Evolutionary conservation across 2,113 vertebrate species (phyloP), one percentile per base, ranked within the genome.

Genomic region (Alexandromys fortis): DNA sequence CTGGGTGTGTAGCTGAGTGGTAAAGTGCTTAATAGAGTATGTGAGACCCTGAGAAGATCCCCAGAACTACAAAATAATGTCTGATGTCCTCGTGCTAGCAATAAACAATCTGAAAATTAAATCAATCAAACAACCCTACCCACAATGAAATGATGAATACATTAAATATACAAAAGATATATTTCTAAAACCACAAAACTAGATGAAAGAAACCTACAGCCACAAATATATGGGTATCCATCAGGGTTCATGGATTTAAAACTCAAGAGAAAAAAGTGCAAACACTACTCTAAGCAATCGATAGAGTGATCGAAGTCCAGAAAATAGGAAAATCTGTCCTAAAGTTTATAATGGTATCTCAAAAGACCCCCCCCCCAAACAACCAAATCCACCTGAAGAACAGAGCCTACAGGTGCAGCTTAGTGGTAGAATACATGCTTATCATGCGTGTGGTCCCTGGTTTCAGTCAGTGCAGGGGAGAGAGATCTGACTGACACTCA

Each of bases 111-210:
- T 49, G 70, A 91, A 93, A 94, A 77, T 9, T n/a, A 89, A 92
- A 93, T 94, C 68, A 95, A 88, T 42, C 75, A 90, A 95, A 78
- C 5, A 86, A 92, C 63, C 61, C 49, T 45, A 95, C 33, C 76
- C 45, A 95, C 14, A 92, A 55, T 16, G 49, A 28, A 76, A 77
- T 65, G 30, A 96, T 81, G 38, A 81, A 91, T 89, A 92, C 73
- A 96, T 33, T 16, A 85, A 94, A n/a, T 49, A 94, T 24, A 17
- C 72, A 52, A 94, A 95, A 95, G 16, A 95, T 21, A 47, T 63
- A 85, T 26, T 73, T 16, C 76, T 28, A 94, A 94, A 89, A 94
- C n/a, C 55, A 85, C 8, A 88, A 95, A 94, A 78, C 35, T 11
- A 42, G 3, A 68, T 89, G 8, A 90, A 68, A 90, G 30, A 97